Evolutionary conservation across 2,113 vertebrate species (phyloP), one percentile per base, ranked within the genome.

Genomic region (Mus spicilegus): DNA sequence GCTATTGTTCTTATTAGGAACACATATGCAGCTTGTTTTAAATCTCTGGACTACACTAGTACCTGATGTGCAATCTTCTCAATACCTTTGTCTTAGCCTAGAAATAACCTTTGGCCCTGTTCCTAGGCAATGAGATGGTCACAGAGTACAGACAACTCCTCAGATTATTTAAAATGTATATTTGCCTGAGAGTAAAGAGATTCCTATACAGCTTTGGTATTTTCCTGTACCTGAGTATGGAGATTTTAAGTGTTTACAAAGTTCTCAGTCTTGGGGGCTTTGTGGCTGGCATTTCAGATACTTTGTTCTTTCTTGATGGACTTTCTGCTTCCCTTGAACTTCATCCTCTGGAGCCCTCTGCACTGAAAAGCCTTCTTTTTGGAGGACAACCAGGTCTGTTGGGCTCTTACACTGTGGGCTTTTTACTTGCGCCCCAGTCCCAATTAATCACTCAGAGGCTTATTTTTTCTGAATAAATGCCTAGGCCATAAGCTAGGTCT

Each of bases 291-390:
- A 63, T 90, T 63, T 26, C 26, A 30, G 84, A 49, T 93, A 78
- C 69, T 39, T 36, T 67, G 58, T 26, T 67, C 39, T 91, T 95
- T 75, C 39, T 91, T 61, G 49, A 61, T 20, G 9, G 56, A 36
- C 56, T 94, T 65, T 69, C 92, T 51, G 82, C 17, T 28, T 96
- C 81, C 26, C 49, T 90, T 86, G 61, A 95, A 85, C 92, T 82
- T 56, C 39, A 92, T 86, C 63, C 51, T 33, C 1, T 67, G 19
- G n/a, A 22, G 89, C 67, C 10, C 73, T 70, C 70, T 73, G 70
- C 56, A 93, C 46, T 89, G 58, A 20, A 30, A 76, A 46, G 93
- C 77, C 81, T 92, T 87, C 73, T 86, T 42, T 61, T 78, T 80
- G 77, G 72, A 92, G 75, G 65, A 49, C 49, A 58, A 94, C 70